A percentile compares a stretch with the other conserved stretches of the same genome.
phyloP scores from a whole-genome alignment of 2,888 invertebrate genomes.

The Mesoligia furuncula region DNA sequence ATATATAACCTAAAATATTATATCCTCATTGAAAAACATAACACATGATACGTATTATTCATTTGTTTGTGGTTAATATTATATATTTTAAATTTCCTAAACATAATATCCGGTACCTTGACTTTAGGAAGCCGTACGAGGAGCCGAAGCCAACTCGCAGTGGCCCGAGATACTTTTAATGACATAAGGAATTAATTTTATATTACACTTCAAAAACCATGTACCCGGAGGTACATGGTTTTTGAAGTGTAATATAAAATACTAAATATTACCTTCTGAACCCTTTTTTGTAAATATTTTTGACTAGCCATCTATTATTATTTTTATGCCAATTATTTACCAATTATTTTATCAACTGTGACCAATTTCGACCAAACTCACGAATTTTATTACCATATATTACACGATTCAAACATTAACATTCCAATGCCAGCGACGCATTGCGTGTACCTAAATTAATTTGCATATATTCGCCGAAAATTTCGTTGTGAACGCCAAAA shows the following conservation, averaged over 20 bases:
- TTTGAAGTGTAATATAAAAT: too few species aligned
- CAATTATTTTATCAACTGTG: neutral
- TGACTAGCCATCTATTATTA: neutral
- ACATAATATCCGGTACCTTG: too few species aligned
- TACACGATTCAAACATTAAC: neutral
- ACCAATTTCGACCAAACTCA: neutral
- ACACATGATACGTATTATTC: neutral
- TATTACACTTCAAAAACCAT: neutral
- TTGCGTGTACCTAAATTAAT: neutral
- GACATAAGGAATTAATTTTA: neutral
- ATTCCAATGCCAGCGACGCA: neutral
- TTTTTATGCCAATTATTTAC: too few species aligned
- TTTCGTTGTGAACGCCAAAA: neutral
- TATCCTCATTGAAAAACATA: neutral
- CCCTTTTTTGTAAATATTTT: neutral
- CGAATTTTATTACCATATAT: neutral
- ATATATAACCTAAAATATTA: neutral
- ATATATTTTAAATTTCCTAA: neutral
- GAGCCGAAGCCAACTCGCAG: neutral
- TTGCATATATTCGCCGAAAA: neutral
- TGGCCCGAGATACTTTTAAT: neutral
- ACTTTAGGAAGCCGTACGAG: neutral
- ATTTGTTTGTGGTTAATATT: neutral
- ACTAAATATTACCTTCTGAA: neutral
- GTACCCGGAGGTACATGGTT: neutral